Conservation (phyloP, 2,888 invertebrate species). For the Dasysyrphus albostriatus region DNA sequence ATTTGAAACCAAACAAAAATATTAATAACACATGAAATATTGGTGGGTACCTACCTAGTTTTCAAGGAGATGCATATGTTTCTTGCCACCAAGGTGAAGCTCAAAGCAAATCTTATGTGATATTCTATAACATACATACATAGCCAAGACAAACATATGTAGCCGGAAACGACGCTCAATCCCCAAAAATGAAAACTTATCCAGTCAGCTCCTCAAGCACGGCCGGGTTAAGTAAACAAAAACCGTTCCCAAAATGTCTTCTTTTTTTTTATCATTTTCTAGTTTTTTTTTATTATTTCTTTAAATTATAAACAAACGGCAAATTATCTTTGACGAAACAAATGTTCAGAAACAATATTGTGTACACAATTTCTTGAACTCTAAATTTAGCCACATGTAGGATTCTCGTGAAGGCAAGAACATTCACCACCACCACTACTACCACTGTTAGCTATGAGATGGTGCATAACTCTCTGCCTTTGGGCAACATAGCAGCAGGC, state of each 20-base stretch:
- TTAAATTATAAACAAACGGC: conserved; percentile 74
- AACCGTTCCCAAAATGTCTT: conserved; percentile 55
- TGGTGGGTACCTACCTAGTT: not conserved
- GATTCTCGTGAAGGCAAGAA: conserved; percentile 39
- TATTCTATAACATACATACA: not conserved
- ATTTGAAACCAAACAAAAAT: conserved; percentile 22
- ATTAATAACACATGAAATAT: conserved; percentile 4
- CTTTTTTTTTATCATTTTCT: conserved; percentile 37
- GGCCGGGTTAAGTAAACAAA: conserved; percentile 70
- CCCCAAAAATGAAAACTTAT: conserved; percentile 60
- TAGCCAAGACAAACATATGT: conserved; percentile 1
- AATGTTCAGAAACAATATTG: conserved; percentile 69
- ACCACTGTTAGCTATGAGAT: not conserved
- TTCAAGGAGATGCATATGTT: conserved; percentile 10
- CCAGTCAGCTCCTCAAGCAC: conserved; percentile 35
- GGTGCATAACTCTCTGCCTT: conserved; percentile 30
- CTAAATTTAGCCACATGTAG: conserved; percentile 73
- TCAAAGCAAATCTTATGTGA: not conserved
- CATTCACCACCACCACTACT: conserved; percentile 19
- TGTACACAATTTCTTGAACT: conserved; percentile 67
- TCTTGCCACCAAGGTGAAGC: conserved; percentile 14
- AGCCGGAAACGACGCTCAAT: conserved; percentile 66
- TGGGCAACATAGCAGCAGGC: conserved; percentile 12
- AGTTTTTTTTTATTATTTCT: conserved; percentile 26
- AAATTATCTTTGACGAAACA: conserved; percentile 75